Percentiles rank a stretch among this genome's conserved stretches.
These are phyloP conservation scores for Aleiodes sp. DNA, from an alignment of 1,140 invertebrate species.

Conservation along the genomic window DNA sequence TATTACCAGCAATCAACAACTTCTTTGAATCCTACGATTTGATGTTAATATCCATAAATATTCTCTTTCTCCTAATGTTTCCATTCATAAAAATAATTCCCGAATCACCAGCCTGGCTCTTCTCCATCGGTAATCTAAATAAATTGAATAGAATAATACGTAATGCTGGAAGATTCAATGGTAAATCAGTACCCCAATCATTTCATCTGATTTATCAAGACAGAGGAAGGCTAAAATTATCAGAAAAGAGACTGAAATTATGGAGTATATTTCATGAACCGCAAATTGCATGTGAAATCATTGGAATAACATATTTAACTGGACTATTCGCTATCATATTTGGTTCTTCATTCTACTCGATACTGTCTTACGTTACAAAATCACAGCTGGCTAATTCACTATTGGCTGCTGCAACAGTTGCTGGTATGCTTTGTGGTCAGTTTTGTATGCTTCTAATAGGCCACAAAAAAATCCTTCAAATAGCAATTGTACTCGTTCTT, in stretches of 20 bases:
- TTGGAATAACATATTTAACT: conserved; percentile 35
- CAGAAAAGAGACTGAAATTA: conserved; percentile 14
- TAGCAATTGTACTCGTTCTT: conserved; percentile 33
- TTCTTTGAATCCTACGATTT: conserved; percentile 34
- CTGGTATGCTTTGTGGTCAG: conserved; percentile 35
- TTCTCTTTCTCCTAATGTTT: conserved; percentile 24
- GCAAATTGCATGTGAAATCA: conserved; percentile 32
- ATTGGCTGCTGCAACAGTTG: conserved; percentile 17
- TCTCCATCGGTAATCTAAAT: conserved; percentile 22
- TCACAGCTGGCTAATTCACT: conserved; percentile 33
- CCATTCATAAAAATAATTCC: conserved; percentile 28
- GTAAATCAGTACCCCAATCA: background rate
- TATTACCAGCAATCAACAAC: conserved; percentile 28
- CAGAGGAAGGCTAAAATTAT: conserved; percentile 24
- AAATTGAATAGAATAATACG: conserved; percentile 17
- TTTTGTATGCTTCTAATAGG: conserved; percentile 34
- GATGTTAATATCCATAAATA: conserved; percentile 32
- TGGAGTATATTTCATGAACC: conserved; percentile 28
- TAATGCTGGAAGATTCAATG: conserved; percentile 29
- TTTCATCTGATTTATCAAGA: conserved; percentile 25
- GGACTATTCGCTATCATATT: conserved; percentile 34
- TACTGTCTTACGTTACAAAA: conserved; percentile 25
- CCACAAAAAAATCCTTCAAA: conserved; percentile 33
- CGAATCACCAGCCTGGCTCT: conserved; percentile 37
- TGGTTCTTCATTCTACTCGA: conserved; percentile 32